Conservation (phyloP, 2,797 vertebrate genomes). For the Acanthiza pusilla region DNA sequence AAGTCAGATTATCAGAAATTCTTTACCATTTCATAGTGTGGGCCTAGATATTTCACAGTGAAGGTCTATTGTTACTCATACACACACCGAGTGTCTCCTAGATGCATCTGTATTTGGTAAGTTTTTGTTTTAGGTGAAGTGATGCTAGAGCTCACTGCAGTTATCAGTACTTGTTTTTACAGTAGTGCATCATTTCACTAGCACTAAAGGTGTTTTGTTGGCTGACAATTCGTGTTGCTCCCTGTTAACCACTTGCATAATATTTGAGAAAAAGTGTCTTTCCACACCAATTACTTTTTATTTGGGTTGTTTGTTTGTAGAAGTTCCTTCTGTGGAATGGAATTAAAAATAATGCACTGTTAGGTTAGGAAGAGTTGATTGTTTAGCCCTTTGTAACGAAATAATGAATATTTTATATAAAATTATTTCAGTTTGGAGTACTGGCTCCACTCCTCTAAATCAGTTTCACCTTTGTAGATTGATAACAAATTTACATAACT, state of each 20-base stretch:
- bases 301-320: neutral
- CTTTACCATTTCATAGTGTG: neutral
- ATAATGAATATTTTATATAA: neutral
- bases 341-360: neutral
- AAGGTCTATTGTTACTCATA: neutral
- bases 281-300: neutral
- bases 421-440: neutral
- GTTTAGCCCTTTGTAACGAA: neutral
- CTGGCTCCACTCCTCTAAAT: neutral
- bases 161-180: neutral
- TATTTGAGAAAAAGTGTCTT: neutral
- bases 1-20: neutral
- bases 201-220: neutral
- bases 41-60: neutral
- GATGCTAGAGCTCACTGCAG: neutral
- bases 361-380: neutral
- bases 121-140: neutral
- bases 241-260: neutral
- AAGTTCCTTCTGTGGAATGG: neutral
- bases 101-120: too few relatives aligned
- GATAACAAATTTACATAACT: neutral
- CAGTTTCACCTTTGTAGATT: neutral
- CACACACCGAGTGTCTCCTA: neutral
- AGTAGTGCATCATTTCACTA: neutral
- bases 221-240: neutral